Evolutionary conservation across 2,113 vertebrate species (phyloP).

Genomic region (Cynocephalus volans): DNA sequence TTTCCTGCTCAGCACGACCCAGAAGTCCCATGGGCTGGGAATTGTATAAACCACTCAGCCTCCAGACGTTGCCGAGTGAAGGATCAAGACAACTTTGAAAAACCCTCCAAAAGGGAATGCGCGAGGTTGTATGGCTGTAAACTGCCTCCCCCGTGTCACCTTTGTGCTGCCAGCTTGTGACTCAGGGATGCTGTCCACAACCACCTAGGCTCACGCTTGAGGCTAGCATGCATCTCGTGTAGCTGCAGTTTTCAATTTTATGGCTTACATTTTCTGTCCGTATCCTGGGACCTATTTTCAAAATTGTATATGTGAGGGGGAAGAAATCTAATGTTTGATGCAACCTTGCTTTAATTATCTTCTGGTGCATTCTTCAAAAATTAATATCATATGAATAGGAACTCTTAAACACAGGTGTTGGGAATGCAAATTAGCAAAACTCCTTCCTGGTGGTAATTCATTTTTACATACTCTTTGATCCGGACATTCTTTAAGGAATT

Average conservation of each 20-base stretch:
- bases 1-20: background rate
- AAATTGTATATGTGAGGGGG: background rate
- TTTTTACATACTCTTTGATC: conserved; percentile 42
- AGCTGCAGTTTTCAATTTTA: conserved; percentile 9
- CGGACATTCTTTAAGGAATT: conserved; percentile 4
- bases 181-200: background rate
- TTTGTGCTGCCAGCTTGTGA: background rate
- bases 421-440: conserved; percentile 23
- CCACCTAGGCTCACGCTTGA: background rate
- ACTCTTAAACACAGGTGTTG: conserved; percentile 21
- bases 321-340: background rate
- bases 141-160: background rate
- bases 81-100: conserved; percentile 43
- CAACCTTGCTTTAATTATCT: background rate
- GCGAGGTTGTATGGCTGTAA: background rate
- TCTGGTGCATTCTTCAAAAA: conserved; percentile 58
- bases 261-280: background rate
- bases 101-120: background rate
- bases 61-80: background rate
- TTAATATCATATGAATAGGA: background rate
- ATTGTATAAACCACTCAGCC: background rate
- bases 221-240: background rate
- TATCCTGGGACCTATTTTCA: conserved; percentile 46
- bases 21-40: background rate
- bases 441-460: background rate